Conservation (phyloP, 2,888 invertebrate species). For the Clusia tigrina region DNA sequence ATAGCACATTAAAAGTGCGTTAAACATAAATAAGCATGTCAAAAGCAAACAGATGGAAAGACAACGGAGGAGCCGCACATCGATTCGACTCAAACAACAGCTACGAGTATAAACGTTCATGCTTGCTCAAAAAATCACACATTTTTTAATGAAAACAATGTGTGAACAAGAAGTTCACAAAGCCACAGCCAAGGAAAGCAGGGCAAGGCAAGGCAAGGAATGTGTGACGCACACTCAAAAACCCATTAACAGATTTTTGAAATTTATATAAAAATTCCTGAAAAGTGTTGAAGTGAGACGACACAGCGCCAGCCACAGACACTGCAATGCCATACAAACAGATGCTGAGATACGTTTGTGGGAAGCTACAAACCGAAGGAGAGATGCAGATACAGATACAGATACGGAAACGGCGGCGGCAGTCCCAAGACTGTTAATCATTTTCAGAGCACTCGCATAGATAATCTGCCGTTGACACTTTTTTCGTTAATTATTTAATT, state of each 20-base stretch:
- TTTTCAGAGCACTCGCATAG: conserved; percentile 26
- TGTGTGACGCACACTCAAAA: neutral
- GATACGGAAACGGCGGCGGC: no score
- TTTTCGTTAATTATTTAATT: conserved; percentile 29
- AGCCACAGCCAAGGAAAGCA: conserved; percentile 22
- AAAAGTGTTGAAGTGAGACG: conserved; percentile 37
- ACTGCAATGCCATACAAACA: conserved; percentile 1
- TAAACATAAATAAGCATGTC: conserved; percentile 62
- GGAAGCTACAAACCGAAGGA: conserved; percentile 7
- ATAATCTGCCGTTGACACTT: conserved; percentile 22
- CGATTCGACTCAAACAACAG: conserved; percentile 5
- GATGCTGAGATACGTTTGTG: conserved; percentile 10
- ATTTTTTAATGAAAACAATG: conserved; percentile 61
- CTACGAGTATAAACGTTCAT: conserved; percentile 26
- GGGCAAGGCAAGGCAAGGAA: neutral
- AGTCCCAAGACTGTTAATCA: conserved; percentile 32
- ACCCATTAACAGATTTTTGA: conserved; percentile 49
- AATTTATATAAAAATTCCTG: conserved; percentile 38
- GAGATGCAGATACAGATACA: neutral
- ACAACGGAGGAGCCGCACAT: neutral
- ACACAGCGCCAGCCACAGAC: conserved; percentile 23
- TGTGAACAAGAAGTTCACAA: conserved; percentile 51
- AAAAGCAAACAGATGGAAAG: conserved; percentile 55
- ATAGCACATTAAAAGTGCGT: conserved; percentile 59
- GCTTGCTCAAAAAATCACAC: conserved; percentile 12